These are phyloP conservation scores for Aelia acuminata DNA, from an alignment of 2,888 invertebrate species.

Conservation along the genomic window DNA sequence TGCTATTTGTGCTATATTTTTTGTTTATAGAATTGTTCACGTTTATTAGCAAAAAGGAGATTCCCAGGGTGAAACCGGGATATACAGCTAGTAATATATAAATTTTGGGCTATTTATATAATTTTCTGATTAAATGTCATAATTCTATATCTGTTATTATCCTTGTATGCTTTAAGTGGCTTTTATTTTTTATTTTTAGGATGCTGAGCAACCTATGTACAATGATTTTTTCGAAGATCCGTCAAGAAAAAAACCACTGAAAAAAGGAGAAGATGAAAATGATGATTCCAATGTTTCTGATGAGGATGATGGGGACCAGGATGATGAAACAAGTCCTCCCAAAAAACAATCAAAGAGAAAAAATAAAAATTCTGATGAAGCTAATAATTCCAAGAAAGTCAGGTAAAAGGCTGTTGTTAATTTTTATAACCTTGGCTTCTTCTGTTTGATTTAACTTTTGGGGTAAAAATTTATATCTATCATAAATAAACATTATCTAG, in stretches of 20 bases:
- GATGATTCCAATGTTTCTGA: constrained; percentile 1
- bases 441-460: too few relatives aligned
- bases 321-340: neutral
- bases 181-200: neutral
- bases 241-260: constrained; percentile 58
- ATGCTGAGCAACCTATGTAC: constrained; percentile 11
- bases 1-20: too few relatives aligned
- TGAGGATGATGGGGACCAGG: neutral
- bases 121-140: neutral
- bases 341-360: constrained; percentile 5
- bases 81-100: too few relatives aligned
- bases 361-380: neutral
- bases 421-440: too few relatives aligned
- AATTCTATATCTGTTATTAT: neutral
- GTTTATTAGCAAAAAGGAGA: too few relatives aligned
- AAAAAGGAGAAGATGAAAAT: neutral
- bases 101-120: too few relatives aligned
- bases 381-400: neutral
- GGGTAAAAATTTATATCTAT: too few relatives aligned
- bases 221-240: constrained; percentile 65
- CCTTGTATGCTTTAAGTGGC: neutral
- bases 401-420: too few relatives aligned
- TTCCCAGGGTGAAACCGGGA: too few relatives aligned
- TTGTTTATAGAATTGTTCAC: too few relatives aligned
- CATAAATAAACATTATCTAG: too few relatives aligned